Evolutionary conservation across 2,888 invertebrate genomes (phyloP).

Genomic region (Aproaerema taeniolella): DNA sequence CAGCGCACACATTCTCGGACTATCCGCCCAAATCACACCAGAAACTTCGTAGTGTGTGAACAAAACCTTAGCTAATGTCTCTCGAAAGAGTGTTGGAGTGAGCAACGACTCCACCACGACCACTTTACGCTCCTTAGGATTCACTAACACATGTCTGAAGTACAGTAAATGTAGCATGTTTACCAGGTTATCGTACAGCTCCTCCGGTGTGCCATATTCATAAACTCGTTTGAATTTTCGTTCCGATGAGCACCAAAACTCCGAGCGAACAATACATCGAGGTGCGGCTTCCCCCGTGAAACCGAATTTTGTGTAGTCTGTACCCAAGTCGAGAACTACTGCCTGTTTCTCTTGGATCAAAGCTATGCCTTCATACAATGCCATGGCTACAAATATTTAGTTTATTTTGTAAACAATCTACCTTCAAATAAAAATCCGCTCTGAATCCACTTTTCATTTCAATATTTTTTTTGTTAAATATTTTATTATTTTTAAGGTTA

Average conservation of each 20-base stretch:
- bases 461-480: too few relatives aligned
- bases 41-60: slow-evolving; percentile 93
- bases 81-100: slow-evolving; percentile 89
- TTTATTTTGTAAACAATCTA: too few relatives aligned
- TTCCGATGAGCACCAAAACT: slow-evolving; percentile 82
- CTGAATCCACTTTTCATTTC: too few relatives aligned
- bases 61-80: slow-evolving; percentile 93
- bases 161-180: slow-evolving; percentile 92
- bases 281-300: slow-evolving; percentile 94
- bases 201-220: slow-evolving; percentile 79
- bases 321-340: slow-evolving; percentile 93
- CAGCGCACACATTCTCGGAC: slow-evolving; percentile 89
- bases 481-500: too few relatives aligned
- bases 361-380: slow-evolving; percentile 87
- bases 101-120: slow-evolving; percentile 95
- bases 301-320: slow-evolving; percentile 96
- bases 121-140: slow-evolving; percentile 94
- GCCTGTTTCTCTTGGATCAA: slow-evolving; percentile 92
- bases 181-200: slow-evolving; percentile 90
- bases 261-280: slow-evolving; percentile 89
- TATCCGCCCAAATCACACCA: slow-evolving; percentile 84
- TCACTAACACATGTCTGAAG: slow-evolving; percentile 93
- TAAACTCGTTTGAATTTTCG: slow-evolving; percentile 79
- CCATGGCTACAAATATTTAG: too few relatives aligned
- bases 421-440: too few relatives aligned